Base-by-base conservation (phyloP, 2,797 vertebrate genomes). In the Phoebastria nigripes region DNA sequence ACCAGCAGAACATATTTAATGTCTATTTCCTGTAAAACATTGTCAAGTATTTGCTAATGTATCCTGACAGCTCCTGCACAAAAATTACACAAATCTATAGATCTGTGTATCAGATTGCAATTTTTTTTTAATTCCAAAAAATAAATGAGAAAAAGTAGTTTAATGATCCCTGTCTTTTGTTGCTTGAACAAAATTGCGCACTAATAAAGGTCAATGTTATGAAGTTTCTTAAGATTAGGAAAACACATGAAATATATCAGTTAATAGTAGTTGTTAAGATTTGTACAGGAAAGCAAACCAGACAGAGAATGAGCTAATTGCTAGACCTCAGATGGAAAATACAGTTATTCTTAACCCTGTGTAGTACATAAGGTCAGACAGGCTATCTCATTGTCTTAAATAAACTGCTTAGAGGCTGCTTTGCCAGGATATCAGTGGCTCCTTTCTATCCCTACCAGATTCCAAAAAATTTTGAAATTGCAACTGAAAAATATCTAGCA, bases 1-100 rank as follows among this genome's bases (percentile, higher is more conserved):
- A 89, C 59, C 54, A 94, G 29, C 33, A 94, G 54, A 91, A 92
- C 94, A 92, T 95, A 80, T 97, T 97, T 97, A 94, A 94, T 52
- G 37, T 84, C 74, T 92, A 22, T 62, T 96, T 92, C 85, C n/a
- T 88, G 49, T 86, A 93, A 95, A 93, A 91, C 54, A 77, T 94
- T 94, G 90, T 83, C 82, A 94, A 96, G 67, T 92, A 89, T 86
- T 96, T 94, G 63, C 47, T 95, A 73, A 96, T 96, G 46, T 82
- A 88, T 67, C 71, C 61, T 90, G 82, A 91, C 82, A 95, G 41
- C 2, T 81, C 82, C 81, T 96, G 91, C 51, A 93, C 92, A 96
- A 96, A 94, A 96, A 96, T 96, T 90, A 94, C 41, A 91, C 24
- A 82, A 89, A 93, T 74, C 24, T 46, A 94, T 67, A 95, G 19